phyloP scores from a whole-genome alignment of 2,888 invertebrate genomes.

The Papilio demoleus region DNA sequence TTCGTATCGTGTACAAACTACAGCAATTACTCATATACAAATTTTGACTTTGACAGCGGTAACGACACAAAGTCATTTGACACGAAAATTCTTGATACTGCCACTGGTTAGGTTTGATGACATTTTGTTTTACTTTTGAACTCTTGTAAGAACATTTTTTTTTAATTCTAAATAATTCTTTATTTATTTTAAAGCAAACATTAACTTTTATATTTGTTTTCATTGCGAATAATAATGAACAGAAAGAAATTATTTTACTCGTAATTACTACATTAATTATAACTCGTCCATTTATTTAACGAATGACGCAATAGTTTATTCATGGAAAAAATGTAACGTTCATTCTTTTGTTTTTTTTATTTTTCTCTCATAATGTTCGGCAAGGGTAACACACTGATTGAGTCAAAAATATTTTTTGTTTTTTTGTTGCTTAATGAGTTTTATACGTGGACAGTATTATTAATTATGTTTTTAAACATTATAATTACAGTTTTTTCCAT shows the following conservation, averaged over 20 bases:
- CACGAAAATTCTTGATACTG: no score
- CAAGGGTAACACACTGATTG: neutral
- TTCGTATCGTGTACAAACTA: no score
- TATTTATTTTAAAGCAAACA: no score
- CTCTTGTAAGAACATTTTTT: no score
- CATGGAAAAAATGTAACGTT: no score
- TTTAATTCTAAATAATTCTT: no score
- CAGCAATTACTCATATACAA: no score
- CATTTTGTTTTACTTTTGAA: no score
- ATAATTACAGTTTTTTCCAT: neutral
- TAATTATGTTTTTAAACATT: slow-evolving; percentile 6
- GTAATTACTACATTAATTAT: slow-evolving; percentile 30
- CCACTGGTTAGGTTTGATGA: no score
- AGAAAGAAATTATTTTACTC: slow-evolving; percentile 21
- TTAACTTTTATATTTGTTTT: slow-evolving; percentile 23
- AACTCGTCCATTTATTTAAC: neutral
- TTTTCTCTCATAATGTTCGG: no score
- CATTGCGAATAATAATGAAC: slow-evolving; percentile 7
- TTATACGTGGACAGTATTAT: neutral
- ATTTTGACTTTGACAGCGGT: no score
- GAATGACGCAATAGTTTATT: slow-evolving; percentile 16
- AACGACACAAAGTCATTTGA: no score
- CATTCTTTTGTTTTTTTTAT: neutral
- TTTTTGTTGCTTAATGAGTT: neutral
- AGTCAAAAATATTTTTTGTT: neutral